Evolutionary conservation across 1,140 invertebrate species (phyloP).

Genomic region (Patella vulgata): DNA sequence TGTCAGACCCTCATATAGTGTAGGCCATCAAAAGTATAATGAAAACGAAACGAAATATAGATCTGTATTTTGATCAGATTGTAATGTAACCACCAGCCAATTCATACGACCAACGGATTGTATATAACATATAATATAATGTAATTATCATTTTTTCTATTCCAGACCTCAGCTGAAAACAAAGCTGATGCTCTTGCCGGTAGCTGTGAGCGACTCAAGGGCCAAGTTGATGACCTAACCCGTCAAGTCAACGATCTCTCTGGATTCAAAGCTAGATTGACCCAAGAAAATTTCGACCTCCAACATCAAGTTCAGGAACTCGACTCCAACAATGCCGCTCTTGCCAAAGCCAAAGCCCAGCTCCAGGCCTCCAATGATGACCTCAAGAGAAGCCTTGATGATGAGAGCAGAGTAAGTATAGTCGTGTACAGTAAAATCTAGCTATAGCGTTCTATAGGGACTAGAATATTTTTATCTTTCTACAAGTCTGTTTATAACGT

Average conservation of each 20-base stretch:
- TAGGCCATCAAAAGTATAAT: too few relatives aligned
- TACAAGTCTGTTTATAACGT: too few relatives aligned
- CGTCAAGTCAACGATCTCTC: constrained; percentile 63
- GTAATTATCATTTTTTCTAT: not conserved
- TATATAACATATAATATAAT: too few relatives aligned
- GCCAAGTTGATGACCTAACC: constrained; percentile 63
- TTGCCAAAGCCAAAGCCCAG: constrained; percentile 60
- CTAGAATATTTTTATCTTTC: too few relatives aligned
- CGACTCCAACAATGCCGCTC: constrained; percentile 60
- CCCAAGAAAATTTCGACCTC: constrained; percentile 67
- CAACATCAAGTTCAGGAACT: constrained; percentile 65
- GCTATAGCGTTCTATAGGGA: too few relatives aligned
- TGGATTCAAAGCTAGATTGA: constrained; percentile 56
- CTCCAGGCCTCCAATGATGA: constrained; percentile 62
- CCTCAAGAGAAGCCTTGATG: constrained; percentile 62
- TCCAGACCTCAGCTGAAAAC: constrained; percentile 57
- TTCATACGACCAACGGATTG: too few relatives aligned
- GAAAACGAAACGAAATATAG: too few relatives aligned
- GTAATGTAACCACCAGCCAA: too few relatives aligned
- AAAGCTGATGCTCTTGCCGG: constrained; percentile 61
- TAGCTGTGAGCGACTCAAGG: constrained; percentile 55
- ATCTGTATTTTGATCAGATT: too few relatives aligned
- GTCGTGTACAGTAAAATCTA: too few relatives aligned
- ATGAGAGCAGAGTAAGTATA: constrained; percentile 60
- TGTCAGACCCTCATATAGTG: too few relatives aligned